Evolutionary conservation across 2,888 invertebrate genomes (phyloP), one percentile per base, ranked within the genome.

Genomic region (Anthophora plumipes): DNA sequence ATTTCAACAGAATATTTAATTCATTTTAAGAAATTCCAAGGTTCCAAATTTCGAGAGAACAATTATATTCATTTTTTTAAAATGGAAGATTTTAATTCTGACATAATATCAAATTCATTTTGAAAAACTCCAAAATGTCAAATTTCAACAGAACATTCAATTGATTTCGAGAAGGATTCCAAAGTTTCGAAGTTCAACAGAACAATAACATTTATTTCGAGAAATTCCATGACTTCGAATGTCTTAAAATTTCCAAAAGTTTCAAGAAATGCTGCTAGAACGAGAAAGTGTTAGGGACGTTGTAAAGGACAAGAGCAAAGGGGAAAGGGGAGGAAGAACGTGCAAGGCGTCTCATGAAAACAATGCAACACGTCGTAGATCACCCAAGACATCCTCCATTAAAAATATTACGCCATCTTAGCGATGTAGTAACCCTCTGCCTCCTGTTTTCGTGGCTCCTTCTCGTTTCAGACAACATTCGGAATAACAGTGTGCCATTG

Each of bases 381-480:
- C 93, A 93, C 91, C 91, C 90, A 88, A 89, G 92, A 92, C 92
- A 91, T 90, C 91, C 90, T 91, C 92, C 93, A 92, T 93, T 93
- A 93, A 92, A 93, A 93, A 92, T 93, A 93, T 92, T 92, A 91
- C 92, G 91, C 90, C 92, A 91, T 91, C 92, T 92, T 92, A 89
- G 86, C 88, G 88, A 84, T 83, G 64, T 75, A 73, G 80, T 81
- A 61, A 63, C 68, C 68, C 66, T 82, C 61, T 43, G 72, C 71
- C n/a, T 41, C 59, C 43, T 41, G n/a, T 46, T 39, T 43, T 41
- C 50, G 20, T 17, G 50, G 72, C 50, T 50, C 64, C 60, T 54
- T 50, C 60, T 77, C 41, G 77, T 88, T 84, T 72, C 80, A 87
- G 83, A 87, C 89, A 87, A 89, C 90, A 88, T 86, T 89, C 90